These are phyloP conservation scores for Neolamprologus sp. DNA, from an alignment of 2,113 vertebrate species.

Conservation along the genomic window DNA sequence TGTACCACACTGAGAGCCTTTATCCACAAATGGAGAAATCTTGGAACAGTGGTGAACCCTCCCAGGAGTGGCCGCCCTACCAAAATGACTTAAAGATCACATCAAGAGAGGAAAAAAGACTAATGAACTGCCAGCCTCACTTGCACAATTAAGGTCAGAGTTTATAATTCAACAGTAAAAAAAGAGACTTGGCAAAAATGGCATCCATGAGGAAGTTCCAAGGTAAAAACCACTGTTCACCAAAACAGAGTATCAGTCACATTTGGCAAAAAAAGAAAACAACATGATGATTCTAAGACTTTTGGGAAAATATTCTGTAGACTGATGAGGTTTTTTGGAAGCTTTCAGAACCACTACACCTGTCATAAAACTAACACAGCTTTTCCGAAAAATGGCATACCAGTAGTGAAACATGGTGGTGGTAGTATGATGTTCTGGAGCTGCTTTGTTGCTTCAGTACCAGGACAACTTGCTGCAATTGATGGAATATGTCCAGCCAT, in stretches of 20 bases:
- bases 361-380: neutral
- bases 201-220: neutral
- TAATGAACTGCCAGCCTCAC: no score
- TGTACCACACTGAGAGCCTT: neutral
- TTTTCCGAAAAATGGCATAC: neutral
- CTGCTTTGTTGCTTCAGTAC: neutral
- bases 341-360: neutral
- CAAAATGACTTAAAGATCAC: no score
- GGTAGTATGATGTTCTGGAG: neutral
- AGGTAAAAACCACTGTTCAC: neutral
- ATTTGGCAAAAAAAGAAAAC: neutral
- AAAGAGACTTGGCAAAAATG: neutral
- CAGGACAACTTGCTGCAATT: neutral
- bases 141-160: no score
- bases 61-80: no score
- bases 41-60: no score
- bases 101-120: no score
- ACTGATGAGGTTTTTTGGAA: neutral
- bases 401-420: neutral
- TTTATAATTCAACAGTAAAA: neutral
- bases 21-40: no score
- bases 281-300: neutral
- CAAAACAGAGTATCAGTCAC: neutral
- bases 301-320: neutral
- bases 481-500: neutral